These are phyloP conservation scores for Drosophila neotestacea DNA, from an alignment of 2,888 invertebrate species.

Conservation along the genomic window DNA sequence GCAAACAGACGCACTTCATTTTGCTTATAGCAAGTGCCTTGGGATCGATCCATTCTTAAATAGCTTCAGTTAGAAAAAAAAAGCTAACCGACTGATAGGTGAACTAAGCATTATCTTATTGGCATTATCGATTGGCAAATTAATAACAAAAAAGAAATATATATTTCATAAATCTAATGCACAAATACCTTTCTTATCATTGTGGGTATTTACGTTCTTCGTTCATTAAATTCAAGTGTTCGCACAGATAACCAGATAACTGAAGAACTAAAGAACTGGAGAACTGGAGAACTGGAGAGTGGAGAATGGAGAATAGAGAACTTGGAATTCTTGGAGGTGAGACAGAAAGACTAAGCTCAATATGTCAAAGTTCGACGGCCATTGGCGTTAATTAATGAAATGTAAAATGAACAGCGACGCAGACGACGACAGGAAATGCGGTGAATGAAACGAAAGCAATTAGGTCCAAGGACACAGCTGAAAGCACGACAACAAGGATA, in stretches of 20 bases:
- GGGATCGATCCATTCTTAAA: constrained; percentile 51
- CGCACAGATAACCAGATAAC: constrained; percentile 23
- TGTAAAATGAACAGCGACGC: constrained; percentile 69
- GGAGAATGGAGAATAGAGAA: neutral
- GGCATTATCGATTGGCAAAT: constrained; percentile 28
- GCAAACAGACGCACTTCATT: constrained; percentile 68
- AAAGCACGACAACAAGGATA: constrained; percentile 32
- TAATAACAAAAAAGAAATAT: constrained; percentile 54
- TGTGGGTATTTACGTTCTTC: constrained; percentile 30
- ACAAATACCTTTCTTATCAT: constrained; percentile 33
- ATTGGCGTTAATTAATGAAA: constrained; percentile 81
- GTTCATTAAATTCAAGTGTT: constrained; percentile 30
- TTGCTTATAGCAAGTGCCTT: constrained; percentile 33
- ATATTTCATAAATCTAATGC: constrained; percentile 26
- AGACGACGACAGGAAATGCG: constrained; percentile 58
- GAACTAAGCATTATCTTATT: constrained; percentile 31
- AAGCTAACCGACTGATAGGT: constrained; percentile 14
- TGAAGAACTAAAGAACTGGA: neutral
- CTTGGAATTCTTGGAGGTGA: neutral
- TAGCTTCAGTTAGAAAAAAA: constrained; percentile 32
- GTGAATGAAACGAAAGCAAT: constrained; percentile 67
- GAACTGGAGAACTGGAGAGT: neutral
- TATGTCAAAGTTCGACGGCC: constrained; percentile 74
- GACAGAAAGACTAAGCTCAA: constrained; percentile 55
- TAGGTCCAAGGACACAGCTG: constrained; percentile 57